These are phyloP conservation scores for Phymanthus crucifer DNA, from an alignment of 92 coral and sea anemone genomes.

Conservation along the genomic window DNA sequence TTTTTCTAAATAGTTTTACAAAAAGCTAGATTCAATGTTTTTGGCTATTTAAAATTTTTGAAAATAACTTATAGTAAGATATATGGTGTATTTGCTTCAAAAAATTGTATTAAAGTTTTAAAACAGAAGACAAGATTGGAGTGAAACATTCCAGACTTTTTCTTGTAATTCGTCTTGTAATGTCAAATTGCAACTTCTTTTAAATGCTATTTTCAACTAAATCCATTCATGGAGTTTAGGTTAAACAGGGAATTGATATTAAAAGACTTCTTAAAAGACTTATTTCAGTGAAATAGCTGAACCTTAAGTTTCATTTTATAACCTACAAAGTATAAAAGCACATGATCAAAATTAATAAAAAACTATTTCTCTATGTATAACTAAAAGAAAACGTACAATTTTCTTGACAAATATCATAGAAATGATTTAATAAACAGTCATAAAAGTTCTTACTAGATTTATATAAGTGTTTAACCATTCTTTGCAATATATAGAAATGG, in stretches of 20 bases:
- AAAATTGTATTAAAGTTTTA: no score
- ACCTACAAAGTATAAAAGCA: background rate
- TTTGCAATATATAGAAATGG: background rate
- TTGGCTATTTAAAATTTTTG: background rate
- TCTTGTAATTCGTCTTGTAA: no score
- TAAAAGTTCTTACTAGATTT: no score
- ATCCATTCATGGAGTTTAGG: background rate
- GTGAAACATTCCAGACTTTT: no score
- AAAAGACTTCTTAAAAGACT: background rate
- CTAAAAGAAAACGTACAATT: background rate
- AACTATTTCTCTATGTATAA: background rate
- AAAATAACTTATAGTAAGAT: background rate
- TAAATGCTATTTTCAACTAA: background rate
- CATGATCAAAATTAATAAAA: background rate
- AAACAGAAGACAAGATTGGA: no score
- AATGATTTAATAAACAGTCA: no score
- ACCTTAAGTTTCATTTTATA: background rate
- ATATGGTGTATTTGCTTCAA: no score
- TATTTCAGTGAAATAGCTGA: background rate
- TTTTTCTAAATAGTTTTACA: conserved; percentile 2
- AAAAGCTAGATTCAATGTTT: background rate
- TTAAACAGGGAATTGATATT: background rate
- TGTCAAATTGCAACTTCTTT: background rate
- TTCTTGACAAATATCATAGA: no score
- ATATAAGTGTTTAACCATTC: background rate